These are phyloP conservation scores for Drosophila basisetae DNA, from an alignment of 2,888 invertebrate species.

Conservation along the genomic window DNA sequence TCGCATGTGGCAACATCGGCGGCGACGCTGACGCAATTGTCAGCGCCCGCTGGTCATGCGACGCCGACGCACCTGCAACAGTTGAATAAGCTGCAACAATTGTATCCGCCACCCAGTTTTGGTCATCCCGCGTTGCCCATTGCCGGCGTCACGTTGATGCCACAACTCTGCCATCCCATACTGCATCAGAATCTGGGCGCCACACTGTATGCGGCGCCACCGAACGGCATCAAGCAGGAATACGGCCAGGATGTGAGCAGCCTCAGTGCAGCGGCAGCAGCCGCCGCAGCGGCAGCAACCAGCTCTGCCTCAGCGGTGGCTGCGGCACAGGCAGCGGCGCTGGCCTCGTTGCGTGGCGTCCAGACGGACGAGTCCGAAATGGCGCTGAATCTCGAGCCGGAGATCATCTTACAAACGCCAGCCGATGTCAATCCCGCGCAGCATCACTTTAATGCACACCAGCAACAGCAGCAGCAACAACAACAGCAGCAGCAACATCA, in stretches of 20 bases:
- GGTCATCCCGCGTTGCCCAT: conserved; percentile 82
- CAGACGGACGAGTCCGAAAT: conserved; percentile 76
- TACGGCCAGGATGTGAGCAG: conserved; percentile 72
- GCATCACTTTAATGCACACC: conserved; percentile 76
- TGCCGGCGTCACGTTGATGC: conserved; percentile 82
- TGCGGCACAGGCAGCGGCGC: conserved; percentile 67
- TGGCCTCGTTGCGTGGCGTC: conserved; percentile 62
- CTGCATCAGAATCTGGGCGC: conserved; percentile 82
- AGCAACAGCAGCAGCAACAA: conserved; percentile 66
- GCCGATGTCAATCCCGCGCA: conserved; percentile 77
- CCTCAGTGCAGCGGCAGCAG: conserved; percentile 43
- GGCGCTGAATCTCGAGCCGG: conserved; percentile 79
- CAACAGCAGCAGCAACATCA: conserved; percentile 65
- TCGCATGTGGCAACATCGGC: conserved; percentile 58
- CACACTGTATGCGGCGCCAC: conserved; percentile 74
- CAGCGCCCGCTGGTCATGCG: conserved; percentile 55
- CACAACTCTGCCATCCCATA: conserved; percentile 83
- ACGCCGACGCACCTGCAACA: conserved; percentile 79
- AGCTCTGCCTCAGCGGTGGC: conserved; percentile 65
- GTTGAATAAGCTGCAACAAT: conserved; percentile 75
- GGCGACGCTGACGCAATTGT: conserved; percentile 54
- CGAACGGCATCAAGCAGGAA: conserved; percentile 83
- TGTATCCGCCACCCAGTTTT: conserved; percentile 82
- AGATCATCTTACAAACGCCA: conserved; percentile 82
- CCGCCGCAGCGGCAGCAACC: conserved; percentile 44